Base-by-base conservation (phyloP, 92 coral and sea anemone genomes). In the Heteractis magnifica region DNA sequence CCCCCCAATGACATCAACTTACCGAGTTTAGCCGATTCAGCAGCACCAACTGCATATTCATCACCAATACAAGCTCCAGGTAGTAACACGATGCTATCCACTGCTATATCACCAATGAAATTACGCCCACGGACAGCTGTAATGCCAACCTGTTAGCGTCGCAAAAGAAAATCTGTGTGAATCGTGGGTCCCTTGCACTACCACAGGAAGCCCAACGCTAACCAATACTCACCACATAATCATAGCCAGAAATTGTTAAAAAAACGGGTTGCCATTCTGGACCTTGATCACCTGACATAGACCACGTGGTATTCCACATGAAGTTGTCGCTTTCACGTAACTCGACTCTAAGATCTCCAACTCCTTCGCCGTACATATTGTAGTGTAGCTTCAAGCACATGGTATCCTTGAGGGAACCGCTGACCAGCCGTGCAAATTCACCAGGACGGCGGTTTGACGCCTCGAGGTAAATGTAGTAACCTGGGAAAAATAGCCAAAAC, bases 121-220 rank as follows among this genome's bases (percentile, higher is more conserved):
- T 88, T 80, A 12, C 85, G 82, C 15, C 98, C 98, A 20, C 98
- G 94, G 15, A 79, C 85, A 18, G 98, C 97, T 51, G 87, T 93
- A 10, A 95, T 88, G 13, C 87, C 79, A 81, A 95, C 58, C 98
- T 95, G 59, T 41, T 53, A 20, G 3, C 14, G 62, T 14, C 26
- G 2, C 3, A 16, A 9, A 51, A 11, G 14, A 18, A 10, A 76
- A 51, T 6, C 6, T 15, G 49, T 51, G 21, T 15, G 52, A 68
- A 8, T 68, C 80, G 16, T 34, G 44, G 44, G 1, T 1, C 44
- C 3, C 44, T 34, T 34, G 1, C 44, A 34, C 5, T 62, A 62
- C 70, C 70, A 62, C 26, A 62, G 70, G 34, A 23, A 18, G 23
- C 70, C 26, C 70, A 62, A 62, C 20, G 7, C n/a, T 10, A 12